A percentile compares a stretch with the other conserved stretches of the same genome.
Evolutionary conservation across 2,888 invertebrate species (phyloP).

Genomic region (Gandaritis pyraliata): DNA sequence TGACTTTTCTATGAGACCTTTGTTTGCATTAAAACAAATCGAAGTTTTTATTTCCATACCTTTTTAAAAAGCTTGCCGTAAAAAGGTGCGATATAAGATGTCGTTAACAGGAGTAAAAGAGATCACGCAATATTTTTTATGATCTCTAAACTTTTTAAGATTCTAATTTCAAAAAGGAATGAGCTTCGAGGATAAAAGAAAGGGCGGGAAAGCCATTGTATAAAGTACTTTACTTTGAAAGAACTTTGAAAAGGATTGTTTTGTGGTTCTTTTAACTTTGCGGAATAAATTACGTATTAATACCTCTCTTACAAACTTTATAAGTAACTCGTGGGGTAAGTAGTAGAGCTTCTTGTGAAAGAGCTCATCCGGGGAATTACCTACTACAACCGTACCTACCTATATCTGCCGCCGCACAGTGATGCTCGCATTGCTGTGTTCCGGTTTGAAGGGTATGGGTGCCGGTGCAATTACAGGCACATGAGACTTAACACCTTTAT

Average conservation of each 20-base stretch:
- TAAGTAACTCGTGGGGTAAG: too few relatives aligned
- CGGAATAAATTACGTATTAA: conserved; percentile 22
- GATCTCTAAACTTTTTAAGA: conserved; percentile 39
- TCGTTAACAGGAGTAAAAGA: conserved; percentile 46
- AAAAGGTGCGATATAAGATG: conserved; percentile 51
- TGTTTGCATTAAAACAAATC: conserved; percentile 68
- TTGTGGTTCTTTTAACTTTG: conserved; percentile 24
- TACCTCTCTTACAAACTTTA: neutral
- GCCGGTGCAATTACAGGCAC: too few relatives aligned
- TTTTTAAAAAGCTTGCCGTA: conserved; percentile 57
- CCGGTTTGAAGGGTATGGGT: too few relatives aligned
- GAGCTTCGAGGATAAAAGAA: conserved; percentile 24
- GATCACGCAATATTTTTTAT: conserved; percentile 36
- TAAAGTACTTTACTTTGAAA: conserved; percentile 43
- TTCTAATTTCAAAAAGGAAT: conserved; percentile 41
- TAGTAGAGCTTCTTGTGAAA: too few relatives aligned
- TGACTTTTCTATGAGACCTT: conserved; percentile 70
- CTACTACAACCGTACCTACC: too few relatives aligned
- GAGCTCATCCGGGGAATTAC: too few relatives aligned
- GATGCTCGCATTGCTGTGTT: too few relatives aligned
- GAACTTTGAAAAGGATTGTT: conserved; percentile 56
- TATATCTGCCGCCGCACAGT: too few relatives aligned
- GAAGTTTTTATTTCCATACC: conserved; percentile 74
- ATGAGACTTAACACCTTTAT: too few relatives aligned
- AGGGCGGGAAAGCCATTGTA: conserved; percentile 21